phyloP scores from a whole-genome alignment of 1,140 invertebrate species.

The Drosophila melanica region DNA sequence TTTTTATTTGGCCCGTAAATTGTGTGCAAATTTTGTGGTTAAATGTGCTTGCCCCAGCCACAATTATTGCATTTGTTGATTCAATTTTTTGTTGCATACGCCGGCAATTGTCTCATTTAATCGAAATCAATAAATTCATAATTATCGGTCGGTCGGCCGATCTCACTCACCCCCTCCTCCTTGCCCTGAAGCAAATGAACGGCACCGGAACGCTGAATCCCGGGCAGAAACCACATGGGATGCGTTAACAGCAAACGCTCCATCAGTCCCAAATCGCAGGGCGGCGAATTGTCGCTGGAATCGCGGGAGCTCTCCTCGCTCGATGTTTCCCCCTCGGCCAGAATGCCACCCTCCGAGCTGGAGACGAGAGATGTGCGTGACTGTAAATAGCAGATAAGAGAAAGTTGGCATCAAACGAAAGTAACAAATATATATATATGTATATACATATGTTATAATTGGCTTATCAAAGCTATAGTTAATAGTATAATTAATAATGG shows the following conservation, averaged over 20 bases:
- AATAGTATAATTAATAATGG: no score
- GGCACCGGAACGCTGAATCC: conserved; percentile 95
- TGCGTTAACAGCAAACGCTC: conserved; percentile 95
- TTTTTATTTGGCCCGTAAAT: conserved; percentile 32
- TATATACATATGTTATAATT: background rate
- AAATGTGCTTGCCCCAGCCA: conserved; percentile 38
- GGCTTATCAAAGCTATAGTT: no score
- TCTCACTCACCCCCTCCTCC: conserved; percentile 92
- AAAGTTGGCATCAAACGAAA: background rate
- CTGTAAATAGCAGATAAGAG: conserved; percentile 51
- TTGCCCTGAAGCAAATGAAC: conserved; percentile 96
- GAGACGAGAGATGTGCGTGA: conserved; percentile 83
- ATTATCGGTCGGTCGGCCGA: conserved; percentile 42
- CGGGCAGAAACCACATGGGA: conserved; percentile 97
- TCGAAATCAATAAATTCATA: conserved; percentile 70
- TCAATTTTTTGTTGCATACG: conserved; percentile 33
- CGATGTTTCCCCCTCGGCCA: conserved; percentile 83
- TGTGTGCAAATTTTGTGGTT: conserved; percentile 70
- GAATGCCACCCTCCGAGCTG: conserved; percentile 83
- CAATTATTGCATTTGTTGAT: background rate
- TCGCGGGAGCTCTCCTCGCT: conserved; percentile 79
- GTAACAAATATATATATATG: no score
- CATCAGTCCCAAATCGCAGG: conserved; percentile 92
- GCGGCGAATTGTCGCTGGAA: conserved; percentile 83
- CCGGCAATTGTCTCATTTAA: conserved; percentile 71